Base-by-base conservation (phyloP, 2,797 vertebrate genomes). In the Hippocampus kuda region DNA sequence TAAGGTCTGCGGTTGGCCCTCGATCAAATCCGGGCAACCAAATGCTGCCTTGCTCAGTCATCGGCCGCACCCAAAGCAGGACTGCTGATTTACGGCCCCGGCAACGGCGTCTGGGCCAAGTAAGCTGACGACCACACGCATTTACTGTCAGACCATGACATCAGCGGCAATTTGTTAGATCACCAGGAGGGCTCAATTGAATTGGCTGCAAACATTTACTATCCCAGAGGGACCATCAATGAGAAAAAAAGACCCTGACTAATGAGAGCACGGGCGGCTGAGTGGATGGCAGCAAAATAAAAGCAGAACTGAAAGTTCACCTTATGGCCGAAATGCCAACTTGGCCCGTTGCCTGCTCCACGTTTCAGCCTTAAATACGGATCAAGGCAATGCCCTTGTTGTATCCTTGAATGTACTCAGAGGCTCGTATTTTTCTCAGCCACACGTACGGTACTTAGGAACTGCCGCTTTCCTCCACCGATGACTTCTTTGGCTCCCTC, bases 161-260 rank as follows among this genome's bases (percentile, higher is more conserved):
- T 83, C 77, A 70, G 67, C 79, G 38, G 70, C 71, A 79, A 84
- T 87, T 80, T 82, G 81, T 81, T 79, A 77, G 79, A 81, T 85
- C 81, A 83, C 64, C 72, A 84, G 70, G 78, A 71, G 59, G 69
- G 77, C 42, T 51, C 76, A 73, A 73, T 81, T 84, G 72, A 84
- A 70, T 72, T 59, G 62, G 54, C 54, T 68, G 56, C 79, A 76
- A 76, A 88, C 81, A 85, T 77, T 0, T 61, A 84, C 77, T 68
- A 77, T 79, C 85, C 81, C 82, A 20, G 24, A 68, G 83, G 82
- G 86, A 75, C 75, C 79, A 69, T 84, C 78, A 68, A 74, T 68
- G 74, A 75, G 75, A 6, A 38, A 38, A 70, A 67, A 72, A 77
- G 69, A 80, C 77, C 79, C 67, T 83, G 79, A 85, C 82, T 86